Conservation (phyloP, 2,113 vertebrate species). For the Rhombomys opimus region DNA sequence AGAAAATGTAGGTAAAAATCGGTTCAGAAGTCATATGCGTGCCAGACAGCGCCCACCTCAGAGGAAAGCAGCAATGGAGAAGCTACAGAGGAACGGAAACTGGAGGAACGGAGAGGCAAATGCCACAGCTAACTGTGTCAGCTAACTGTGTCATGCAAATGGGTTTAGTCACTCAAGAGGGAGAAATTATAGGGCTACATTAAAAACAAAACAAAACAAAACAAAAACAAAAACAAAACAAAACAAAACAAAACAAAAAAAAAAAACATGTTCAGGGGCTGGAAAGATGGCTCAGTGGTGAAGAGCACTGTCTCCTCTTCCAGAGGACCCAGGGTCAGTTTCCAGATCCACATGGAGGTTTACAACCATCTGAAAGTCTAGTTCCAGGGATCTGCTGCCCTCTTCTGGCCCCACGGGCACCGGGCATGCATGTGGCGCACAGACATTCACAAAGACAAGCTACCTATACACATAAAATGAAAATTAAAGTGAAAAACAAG, state of each 20-base stretch:
- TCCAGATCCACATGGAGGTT: background rate
- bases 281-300: background rate
- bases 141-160: background rate
- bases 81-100: background rate
- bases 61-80: background rate
- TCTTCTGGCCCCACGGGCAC: background rate
- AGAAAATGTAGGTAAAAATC: background rate
- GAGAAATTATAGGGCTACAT: background rate
- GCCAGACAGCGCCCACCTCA: background rate
- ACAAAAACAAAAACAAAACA: too few species aligned
- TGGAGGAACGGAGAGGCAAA: background rate
- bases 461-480: background rate
- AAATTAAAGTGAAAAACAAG: background rate
- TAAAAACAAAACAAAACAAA: background rate
- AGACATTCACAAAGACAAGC: background rate
- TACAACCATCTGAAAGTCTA: background rate
- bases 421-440: background rate
- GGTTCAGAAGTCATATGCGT: background rate
- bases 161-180: background rate
- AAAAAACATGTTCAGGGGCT: background rate
- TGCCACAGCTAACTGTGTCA: too few species aligned
- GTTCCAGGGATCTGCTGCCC: background rate
- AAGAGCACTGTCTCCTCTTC: background rate
- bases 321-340: background rate
- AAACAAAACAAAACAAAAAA: too few species aligned